Base-by-base conservation (phyloP, 2,888 invertebrate species). In the Tachina lurida region DNA sequence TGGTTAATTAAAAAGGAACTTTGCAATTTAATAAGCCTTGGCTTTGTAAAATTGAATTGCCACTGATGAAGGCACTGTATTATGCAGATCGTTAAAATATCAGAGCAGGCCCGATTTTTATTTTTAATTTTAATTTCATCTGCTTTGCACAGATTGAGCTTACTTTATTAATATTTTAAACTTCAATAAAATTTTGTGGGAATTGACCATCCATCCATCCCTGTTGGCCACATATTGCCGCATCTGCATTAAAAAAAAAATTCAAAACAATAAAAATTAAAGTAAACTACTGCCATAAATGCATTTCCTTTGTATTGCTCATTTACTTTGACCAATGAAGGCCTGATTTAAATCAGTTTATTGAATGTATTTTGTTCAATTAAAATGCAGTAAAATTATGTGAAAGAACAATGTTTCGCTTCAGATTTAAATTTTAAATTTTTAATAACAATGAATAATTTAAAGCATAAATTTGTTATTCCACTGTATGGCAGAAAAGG, bases 201-300 rank as follows among this genome's bases (percentile, higher is more conserved):
- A 31, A 31, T 31, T 31, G 31, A 7, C 7, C 31, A 31, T 31
- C 15, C 15, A 47, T 47, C 58, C 58, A 60, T n/a, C 31, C 58
- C 58, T 39, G 58, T 10, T 60, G 19, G 15, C 31, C 31, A 22
- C 39, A 47, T 67, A 19, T 54, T 56, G 41, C 54, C 9, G n/a
- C n/a, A 76, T 80, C 76, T 80, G 67, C 80, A 76, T 73, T 54
- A 31, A 76, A 80, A 10, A 10, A 56, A 22, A 13, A 56, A n/a
- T n/a, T 22, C 10, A 56, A 80, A 71, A 49, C n/a, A 68, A 70
- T 75, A 75, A 74, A 84, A 70, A 79, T n/a, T 63, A 43, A 41
- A 67, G 70, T 68, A 68, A 84, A 84, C 77, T 56, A 39, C 70
- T 75, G 70, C 62, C 75, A 79, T 63, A 79, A 79, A 75, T 63